phyloP scores from a whole-genome alignment of 2,888 invertebrate genomes.

The Embidobia sp. region DNA sequence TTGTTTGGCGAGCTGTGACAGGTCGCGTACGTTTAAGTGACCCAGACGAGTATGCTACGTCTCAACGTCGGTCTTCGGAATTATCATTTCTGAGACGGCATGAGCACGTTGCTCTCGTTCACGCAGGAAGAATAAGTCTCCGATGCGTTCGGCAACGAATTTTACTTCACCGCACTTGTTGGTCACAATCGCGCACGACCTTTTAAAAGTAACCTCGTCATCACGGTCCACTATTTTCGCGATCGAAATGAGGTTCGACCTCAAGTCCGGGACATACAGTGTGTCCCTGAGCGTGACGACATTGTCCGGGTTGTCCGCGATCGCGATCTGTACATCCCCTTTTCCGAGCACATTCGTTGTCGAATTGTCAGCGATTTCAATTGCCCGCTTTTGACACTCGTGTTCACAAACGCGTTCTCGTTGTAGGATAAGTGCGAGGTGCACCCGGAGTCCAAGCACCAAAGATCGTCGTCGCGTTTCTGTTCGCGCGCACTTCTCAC shows the following conservation, averaged over 20 bases:
- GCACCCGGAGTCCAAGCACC: slow-evolving; percentile 25
- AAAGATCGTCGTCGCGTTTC: not conserved
- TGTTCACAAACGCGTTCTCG: not conserved
- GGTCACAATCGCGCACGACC: slow-evolving; percentile 26
- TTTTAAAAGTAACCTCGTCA: slow-evolving; percentile 26
- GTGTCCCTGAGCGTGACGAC: slow-evolving; percentile 35
- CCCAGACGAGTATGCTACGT: too few species aligned
- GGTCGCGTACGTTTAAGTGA: too few species aligned
- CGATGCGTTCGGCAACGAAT: slow-evolving; percentile 22
- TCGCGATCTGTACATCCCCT: not conserved
- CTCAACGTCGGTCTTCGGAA: not conserved
- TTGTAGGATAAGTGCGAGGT: slow-evolving; percentile 40
- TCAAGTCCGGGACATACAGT: slow-evolving; percentile 43
- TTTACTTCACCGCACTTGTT: slow-evolving; percentile 12
- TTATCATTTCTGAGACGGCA: not conserved
- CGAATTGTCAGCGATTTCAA: slow-evolving; percentile 29
- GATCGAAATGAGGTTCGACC: slow-evolving; percentile 56
- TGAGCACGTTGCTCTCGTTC: slow-evolving; percentile 3
- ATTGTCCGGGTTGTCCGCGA: not conserved
- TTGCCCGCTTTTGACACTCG: not conserved
- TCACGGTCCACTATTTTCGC: slow-evolving; percentile 50
- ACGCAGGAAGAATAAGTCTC: slow-evolving; percentile 38
- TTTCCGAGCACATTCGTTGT: slow-evolving; percentile 16
- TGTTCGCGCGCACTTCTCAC: not conserved
- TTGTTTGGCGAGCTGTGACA: too few species aligned